Percentiles rank a stretch among this genome's conserved stretches.
Conservation (phyloP, 2,888 invertebrate genomes). For the Saturnia pavonia region DNA sequence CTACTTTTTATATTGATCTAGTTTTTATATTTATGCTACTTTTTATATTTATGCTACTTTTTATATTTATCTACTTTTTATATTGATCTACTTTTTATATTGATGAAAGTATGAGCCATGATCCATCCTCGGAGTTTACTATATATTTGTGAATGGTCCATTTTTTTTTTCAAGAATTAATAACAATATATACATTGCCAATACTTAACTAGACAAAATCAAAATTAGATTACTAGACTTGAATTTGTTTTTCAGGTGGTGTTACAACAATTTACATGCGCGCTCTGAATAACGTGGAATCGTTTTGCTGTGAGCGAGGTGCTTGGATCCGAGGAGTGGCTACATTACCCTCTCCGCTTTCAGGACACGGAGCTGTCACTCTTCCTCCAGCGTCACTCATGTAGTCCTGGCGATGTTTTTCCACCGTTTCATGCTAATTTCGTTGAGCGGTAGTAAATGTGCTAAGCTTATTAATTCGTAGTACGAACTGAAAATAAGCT, state of each 20-base stretch:
- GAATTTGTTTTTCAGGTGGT: constrained; percentile 65
- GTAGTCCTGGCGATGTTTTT: constrained; percentile 38
- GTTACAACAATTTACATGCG: constrained; percentile 85
- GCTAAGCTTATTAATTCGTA: background rate
- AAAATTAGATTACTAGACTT: background rate
- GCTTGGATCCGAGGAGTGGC: constrained; percentile 84
- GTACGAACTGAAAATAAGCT: background rate
- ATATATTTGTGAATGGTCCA: background rate
- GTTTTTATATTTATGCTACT: too few species aligned
- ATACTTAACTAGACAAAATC: background rate
- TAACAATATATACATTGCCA: background rate
- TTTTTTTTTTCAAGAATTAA: background rate
- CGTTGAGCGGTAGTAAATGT: background rate
- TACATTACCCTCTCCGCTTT: constrained; percentile 83
- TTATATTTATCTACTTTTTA: too few species aligned
- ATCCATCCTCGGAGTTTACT: background rate
- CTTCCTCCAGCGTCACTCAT: constrained; percentile 73
- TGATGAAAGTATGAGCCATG: background rate
- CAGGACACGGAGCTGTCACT: constrained; percentile 80
- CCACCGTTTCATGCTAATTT: background rate
- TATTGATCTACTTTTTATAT: too few species aligned
- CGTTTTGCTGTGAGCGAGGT: constrained; percentile 83
- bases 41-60: too few species aligned
- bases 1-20: too few species aligned
- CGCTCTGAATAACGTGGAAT: constrained; percentile 85